Evolutionary conservation across 2,888 invertebrate genomes (phyloP), one percentile per base, ranked within the genome.

Genomic region (Cerastis leucographa): DNA sequence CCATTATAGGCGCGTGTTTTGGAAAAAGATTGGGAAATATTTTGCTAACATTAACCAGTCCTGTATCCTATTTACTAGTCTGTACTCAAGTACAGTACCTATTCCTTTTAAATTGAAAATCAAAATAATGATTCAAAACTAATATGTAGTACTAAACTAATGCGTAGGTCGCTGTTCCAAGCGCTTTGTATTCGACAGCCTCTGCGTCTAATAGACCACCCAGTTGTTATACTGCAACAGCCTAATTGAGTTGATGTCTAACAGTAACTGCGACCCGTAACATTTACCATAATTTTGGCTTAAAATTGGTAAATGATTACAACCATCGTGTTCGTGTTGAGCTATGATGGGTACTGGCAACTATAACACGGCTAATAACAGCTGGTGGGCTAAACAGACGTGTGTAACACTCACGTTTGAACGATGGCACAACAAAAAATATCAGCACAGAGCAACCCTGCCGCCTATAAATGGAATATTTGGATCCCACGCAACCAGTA

Each of bases 401-500:
- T 94, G 94, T 94, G 92, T 92, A 89, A 91, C 89, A 87, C 92
- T 95, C 95, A 95, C 95, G 95, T 93, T 94, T 92, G 90, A 91
- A 90, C 89, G 93, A 94, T 95, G 94, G 92, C 92, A 93, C 86
- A 93, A 94, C 94, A 95, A 96, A 96, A 96, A 96, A 94, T 93
- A 93, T 93, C 89, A 90, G 91, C 85, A 91, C 91, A 92, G 88
- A 93, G 94, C 90, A 93, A 94, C 93, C 95, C 94, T 92, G 91
- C 91, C 90, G 90, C 88, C 88, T 96, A 96, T 96, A 96, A 96
- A 96, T 96, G 92, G 95, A 93, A 93, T 93, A 95, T 93, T 93
- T 89, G 83, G 91, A 90, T 95, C 94, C 90, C 93, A 94, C 93
- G 92, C 89, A 87, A 90, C 92, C 95, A 96, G 95, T 95, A 93